Base-by-base conservation (phyloP, 1,140 invertebrate species). In the Amphibalanus amphitrite region DNA sequence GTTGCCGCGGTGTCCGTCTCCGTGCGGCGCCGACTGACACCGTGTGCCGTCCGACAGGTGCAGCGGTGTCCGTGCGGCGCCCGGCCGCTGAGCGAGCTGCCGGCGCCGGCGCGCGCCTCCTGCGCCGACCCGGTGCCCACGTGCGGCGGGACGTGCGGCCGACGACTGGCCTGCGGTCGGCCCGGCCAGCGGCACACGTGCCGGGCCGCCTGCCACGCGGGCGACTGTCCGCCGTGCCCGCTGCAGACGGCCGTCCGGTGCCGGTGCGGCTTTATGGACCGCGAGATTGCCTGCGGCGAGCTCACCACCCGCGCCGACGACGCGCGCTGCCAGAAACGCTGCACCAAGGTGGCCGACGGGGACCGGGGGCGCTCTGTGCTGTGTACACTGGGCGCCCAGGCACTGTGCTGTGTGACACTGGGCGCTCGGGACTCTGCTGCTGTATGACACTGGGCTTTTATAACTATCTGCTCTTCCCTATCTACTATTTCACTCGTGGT, bases 71-170 rank as follows among this genome's bases (percentile, higher is more conserved):
- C 65, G 65, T 28, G 28, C 65, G 26, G 28, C 65, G 65, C 28
- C n/a, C 26, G 28, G 78, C 75, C 78, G 73, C 70, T 80, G 79
- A 72, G 75, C 75, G 70, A 78, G 76, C 59, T 86, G 84, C 64
- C 80, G 81, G 13, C 82, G 86, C 28, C 71, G 77, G 15, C 88
- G 86, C 75, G 82, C 82, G 38, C 74, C 76, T 25, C 83, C 20
- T 98, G 95, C 79, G 82, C 87, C 10, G 94, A 97, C 80, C 86
- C 90, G 0, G 85, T 98, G 75, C 92, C 93, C 0, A 85, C 87
- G 28, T 98, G 96, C 82, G 86, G 86, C 29, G 86, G 89, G 72
- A 79, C 81, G 28, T 98, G 95, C 80, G 84, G 83, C 3, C 93
- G 93, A 78, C 81, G 82, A 0, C 80, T 97, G 8, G 82, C 82